Conservation (phyloP, 2,888 invertebrate genomes). For the Dryadula phaetusa region DNA sequence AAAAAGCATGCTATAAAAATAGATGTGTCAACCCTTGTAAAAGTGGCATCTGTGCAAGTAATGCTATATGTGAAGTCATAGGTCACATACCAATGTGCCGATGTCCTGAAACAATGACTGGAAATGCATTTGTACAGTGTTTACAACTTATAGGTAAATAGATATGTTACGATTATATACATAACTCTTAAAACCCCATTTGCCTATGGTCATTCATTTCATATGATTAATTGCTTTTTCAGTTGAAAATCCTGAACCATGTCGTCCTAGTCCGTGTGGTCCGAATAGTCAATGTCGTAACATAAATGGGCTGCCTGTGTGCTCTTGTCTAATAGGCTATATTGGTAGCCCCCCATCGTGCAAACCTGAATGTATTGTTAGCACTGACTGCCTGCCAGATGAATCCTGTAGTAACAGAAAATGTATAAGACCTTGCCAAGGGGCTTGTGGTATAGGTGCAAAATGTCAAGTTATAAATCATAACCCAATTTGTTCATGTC, state of each 20-base stretch:
- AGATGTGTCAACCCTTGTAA: slow-evolving; percentile 90
- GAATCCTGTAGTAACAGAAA: slow-evolving; percentile 91
- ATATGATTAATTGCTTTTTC: slow-evolving; percentile 50
- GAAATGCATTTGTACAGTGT: slow-evolving; percentile 88
- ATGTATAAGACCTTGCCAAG: slow-evolving; percentile 92
- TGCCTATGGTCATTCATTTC: neutral
- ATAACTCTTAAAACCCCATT: slow-evolving; percentile 3
- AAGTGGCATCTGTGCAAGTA: slow-evolving; percentile 87
- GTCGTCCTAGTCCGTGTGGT: slow-evolving; percentile 88
- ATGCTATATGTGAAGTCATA: slow-evolving; percentile 88
- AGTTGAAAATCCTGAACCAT: slow-evolving; percentile 68
- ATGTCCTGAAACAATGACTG: slow-evolving; percentile 87
- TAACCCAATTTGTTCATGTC: slow-evolving; percentile 91
- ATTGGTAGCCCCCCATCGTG: slow-evolving; percentile 91
- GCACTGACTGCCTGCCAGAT: slow-evolving; percentile 89
- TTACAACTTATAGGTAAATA: slow-evolving; percentile 69
- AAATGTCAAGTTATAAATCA: slow-evolving; percentile 91
- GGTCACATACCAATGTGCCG: slow-evolving; percentile 90
- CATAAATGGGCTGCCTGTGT: slow-evolving; percentile 89
- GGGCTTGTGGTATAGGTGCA: slow-evolving; percentile 91
- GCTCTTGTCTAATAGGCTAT: slow-evolving; percentile 88
- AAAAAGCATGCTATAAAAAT: slow-evolving; percentile 86
- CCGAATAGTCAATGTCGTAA: slow-evolving; percentile 91
- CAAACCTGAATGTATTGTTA: slow-evolving; percentile 90
- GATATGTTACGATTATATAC: neutral